These are phyloP conservation scores for Rhinogobio ventralis DNA, from an alignment of 2,797 vertebrate genomes.

Conservation along the genomic window DNA sequence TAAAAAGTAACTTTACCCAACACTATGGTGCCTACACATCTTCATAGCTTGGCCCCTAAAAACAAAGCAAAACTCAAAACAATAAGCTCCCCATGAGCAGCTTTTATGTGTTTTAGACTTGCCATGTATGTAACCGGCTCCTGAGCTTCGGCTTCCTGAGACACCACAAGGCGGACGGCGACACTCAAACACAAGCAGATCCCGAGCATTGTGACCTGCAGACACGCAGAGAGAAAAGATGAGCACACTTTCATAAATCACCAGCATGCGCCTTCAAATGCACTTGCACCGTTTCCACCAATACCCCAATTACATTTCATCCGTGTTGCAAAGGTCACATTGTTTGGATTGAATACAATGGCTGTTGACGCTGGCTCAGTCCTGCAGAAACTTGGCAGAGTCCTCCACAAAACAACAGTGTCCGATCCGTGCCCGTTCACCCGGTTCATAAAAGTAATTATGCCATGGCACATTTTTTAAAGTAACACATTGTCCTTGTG, in stretches of 20 bases:
- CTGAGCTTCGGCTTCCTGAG: constrained; percentile 76
- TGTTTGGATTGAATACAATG: constrained; percentile 28
- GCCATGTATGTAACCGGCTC: constrained; percentile 80
- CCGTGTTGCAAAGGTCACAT: not conserved
- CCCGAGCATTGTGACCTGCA: constrained; percentile 53
- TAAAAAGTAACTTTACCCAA: too few species aligned
- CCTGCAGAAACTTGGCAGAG: constrained; percentile 26
- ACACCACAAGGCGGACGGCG: constrained; percentile 71
- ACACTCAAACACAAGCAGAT: constrained; percentile 64
- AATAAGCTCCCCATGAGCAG: not conserved
- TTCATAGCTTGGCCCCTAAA: not conserved
- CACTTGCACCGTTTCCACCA: not conserved
- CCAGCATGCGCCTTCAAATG: not conserved
- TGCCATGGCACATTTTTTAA: not conserved
- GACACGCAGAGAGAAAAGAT: not conserved
- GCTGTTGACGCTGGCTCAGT: constrained; percentile 26
- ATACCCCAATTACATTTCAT: not conserved
- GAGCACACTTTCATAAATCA: not conserved
- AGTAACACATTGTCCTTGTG: constrained; percentile 27
- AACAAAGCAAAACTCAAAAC: not conserved
- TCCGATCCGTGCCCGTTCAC: constrained; percentile 20
- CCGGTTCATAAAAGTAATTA: constrained; percentile 35
- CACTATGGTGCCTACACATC: not conserved
- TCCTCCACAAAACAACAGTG: constrained; percentile 25
- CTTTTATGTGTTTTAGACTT: constrained; percentile 3